Percentiles rank a stretch among this genome's conserved stretches.
Conservation (phyloP, 2,888 invertebrate genomes). For the Cheiracanthium punctorium region DNA sequence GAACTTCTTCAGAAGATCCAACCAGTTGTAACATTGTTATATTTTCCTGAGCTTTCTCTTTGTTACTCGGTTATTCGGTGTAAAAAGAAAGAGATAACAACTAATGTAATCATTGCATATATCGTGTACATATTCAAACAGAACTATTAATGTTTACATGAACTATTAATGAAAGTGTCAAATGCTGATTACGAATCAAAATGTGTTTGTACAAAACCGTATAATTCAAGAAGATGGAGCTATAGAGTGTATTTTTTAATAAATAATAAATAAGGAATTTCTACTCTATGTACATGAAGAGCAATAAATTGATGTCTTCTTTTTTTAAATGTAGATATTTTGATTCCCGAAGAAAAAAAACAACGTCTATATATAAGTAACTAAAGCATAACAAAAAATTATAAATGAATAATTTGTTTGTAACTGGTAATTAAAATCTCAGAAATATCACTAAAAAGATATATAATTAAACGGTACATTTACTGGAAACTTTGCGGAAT, state of each 20-base stretch:
- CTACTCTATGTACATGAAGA: slow-evolving; percentile 2
- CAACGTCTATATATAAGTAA: too few relatives aligned
- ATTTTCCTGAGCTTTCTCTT: background rate
- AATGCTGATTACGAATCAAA: slow-evolving; percentile 10
- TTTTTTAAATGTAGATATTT: background rate
- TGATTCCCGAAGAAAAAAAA: too few relatives aligned
- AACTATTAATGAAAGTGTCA: background rate
- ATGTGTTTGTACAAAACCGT: slow-evolving; percentile 3
- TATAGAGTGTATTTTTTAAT: slow-evolving; percentile 15
- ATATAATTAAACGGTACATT: too few relatives aligned
- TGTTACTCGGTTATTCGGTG: background rate
- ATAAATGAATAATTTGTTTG: too few relatives aligned
- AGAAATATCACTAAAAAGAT: too few relatives aligned
- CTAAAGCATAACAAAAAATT: too few relatives aligned
- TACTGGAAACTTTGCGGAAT: too few relatives aligned
- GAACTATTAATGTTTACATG: background rate
- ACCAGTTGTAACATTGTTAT: background rate
- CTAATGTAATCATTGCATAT: background rate
- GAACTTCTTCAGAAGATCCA: background rate
- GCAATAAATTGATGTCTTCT: slow-evolving; percentile 7
- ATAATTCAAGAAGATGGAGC: background rate
- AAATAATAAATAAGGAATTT: background rate
- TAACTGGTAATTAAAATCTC: too few relatives aligned
- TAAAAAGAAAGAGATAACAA: background rate
- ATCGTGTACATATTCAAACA: slow-evolving; percentile 2